Evolutionary conservation across 1,140 invertebrate genomes (phyloP).

Genomic region (Drosophila obscura): DNA sequence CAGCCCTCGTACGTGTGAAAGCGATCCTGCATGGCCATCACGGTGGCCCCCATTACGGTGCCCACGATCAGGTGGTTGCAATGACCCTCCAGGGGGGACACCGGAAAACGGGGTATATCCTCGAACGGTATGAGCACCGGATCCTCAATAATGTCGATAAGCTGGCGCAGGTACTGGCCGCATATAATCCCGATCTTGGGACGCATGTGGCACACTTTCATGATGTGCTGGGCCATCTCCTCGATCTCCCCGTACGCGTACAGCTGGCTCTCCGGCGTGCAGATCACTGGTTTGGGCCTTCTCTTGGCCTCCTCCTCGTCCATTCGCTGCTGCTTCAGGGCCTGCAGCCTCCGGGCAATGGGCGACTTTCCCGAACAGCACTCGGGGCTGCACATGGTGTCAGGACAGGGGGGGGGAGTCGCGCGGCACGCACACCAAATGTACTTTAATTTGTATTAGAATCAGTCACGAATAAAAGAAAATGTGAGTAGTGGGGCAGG

Average conservation of each 20-base stretch:
- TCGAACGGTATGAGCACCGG: conserved; percentile 90
- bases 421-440: not conserved
- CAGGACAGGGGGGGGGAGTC: not conserved
- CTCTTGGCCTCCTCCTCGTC: conserved; percentile 14
- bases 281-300: conserved; percentile 19
- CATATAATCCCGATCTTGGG: conserved; percentile 96
- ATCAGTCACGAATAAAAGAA: no score
- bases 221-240: conserved; percentile 90
- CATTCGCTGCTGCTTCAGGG: conserved; percentile 9
- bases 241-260: conserved; percentile 89
- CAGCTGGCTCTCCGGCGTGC: conserved; percentile 42
- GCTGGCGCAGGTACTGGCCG: conserved; percentile 92
- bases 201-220: conserved; percentile 87
- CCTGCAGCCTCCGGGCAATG: conserved; percentile 43
- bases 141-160: conserved; percentile 91
- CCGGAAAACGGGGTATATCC: conserved; percentile 95
- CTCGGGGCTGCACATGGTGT: conserved; percentile 50
- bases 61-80: conserved; percentile 95
- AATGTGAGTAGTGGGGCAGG: no score
- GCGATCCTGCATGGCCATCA: conserved; percentile 97
- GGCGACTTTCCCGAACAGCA: conserved; percentile 54
- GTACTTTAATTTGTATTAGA: not conserved
- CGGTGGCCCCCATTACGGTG: conserved; percentile 88
- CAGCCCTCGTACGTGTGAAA: conserved; percentile 98
- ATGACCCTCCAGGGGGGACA: conserved; percentile 93